A percentile compares a stretch with the other conserved stretches of the same genome.
phyloP scores from a whole-genome alignment of 2,797 vertebrate species.

The Phataginus tetradactyla region DNA sequence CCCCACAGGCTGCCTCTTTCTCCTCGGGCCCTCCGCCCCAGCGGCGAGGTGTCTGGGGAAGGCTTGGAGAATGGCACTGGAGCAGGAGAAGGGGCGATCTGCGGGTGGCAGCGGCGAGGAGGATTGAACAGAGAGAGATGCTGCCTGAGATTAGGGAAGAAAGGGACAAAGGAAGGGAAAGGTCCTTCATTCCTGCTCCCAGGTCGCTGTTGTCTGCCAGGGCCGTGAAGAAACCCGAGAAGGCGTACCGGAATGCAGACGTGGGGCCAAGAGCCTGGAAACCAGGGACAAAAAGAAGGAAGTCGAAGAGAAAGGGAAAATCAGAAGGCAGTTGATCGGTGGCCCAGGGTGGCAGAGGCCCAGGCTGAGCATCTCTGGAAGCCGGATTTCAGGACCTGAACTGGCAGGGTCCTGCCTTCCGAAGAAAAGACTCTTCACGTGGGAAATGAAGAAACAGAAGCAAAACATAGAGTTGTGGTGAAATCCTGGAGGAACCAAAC shows the following conservation, averaged over 20 bases:
- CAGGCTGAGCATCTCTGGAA: neutral
- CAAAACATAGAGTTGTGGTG: neutral
- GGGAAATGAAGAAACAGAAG: neutral
- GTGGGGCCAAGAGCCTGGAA: neutral
- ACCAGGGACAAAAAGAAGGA: neutral
- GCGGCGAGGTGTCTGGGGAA: neutral
- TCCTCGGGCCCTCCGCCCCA: neutral
- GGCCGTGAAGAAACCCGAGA: neutral
- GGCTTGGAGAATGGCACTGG: neutral
- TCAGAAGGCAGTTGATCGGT: neutral
- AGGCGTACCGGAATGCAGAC: neutral
- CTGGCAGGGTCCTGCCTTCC: neutral
- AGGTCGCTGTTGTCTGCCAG: neutral
- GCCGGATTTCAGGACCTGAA: neutral
- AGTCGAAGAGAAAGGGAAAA: neutral
- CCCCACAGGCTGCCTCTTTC: neutral
- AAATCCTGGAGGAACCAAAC: neutral
- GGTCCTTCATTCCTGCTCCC: neutral
- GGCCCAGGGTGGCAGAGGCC: neutral
- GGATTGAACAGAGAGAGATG: neutral
- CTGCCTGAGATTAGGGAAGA: neutral
- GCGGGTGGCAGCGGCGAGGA: neutral
- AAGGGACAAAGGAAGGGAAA: neutral
- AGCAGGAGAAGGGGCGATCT: neutral
- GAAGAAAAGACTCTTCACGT: neutral